Evolutionary conservation across 35 echinoderm and acorn worm species (phyloP).

Genomic region (Chiridota heheva): DNA sequence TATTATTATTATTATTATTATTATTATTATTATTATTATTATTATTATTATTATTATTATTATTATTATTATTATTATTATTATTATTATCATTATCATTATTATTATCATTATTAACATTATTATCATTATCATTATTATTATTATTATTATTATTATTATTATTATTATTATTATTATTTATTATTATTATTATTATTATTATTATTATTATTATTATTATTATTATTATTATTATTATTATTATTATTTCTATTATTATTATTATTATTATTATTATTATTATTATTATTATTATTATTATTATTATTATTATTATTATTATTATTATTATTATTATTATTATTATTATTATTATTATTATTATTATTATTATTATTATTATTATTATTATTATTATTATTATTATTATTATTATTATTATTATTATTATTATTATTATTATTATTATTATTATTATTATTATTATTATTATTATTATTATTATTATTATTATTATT

Average conservation of each 20-base stretch:
- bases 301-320: no score
- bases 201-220: no score
- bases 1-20: no score
- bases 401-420: slow-evolving; percentile 9
- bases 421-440: not conserved
- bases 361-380: slow-evolving; percentile 9
- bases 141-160: no score
- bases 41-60: no score
- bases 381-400: slow-evolving; percentile 9
- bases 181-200: no score
- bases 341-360: slow-evolving; percentile 9
- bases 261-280: slow-evolving; percentile 9
- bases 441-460: slow-evolving; percentile 9
- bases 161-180: no score
- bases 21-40: no score
- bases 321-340: slow-evolving; percentile 9
- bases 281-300: slow-evolving; percentile 9
- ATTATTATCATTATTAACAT: no score
- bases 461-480: not conserved
- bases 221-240: not conserved
- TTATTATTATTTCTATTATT: not conserved
- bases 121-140: no score
- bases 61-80: no score
- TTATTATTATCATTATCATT: no score
- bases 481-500: not conserved